Evolutionary conservation across 23 tunicate species (phyloP).

Genomic region (Diplosoma virens): DNA sequence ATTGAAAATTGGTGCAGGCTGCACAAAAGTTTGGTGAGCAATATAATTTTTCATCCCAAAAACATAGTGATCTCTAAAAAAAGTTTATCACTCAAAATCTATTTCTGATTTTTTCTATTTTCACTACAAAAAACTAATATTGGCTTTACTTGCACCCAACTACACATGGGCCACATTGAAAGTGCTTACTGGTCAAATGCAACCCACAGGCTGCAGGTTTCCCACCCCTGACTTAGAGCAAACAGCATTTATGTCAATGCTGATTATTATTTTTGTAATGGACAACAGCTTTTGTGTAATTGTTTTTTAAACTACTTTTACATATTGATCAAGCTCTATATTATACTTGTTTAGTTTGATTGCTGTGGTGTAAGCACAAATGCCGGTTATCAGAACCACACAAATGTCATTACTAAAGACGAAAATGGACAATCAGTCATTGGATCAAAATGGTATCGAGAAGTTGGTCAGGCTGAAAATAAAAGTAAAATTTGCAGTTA

Average conservation of each 20-base stretch:
- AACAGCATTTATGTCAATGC: not conserved
- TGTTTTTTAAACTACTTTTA: no score
- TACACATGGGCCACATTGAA: no score
- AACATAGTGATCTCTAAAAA: no score
- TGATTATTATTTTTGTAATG: not conserved
- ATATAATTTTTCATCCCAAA: no score
- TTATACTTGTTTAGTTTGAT: slow-evolving; percentile 31
- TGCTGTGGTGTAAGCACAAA: slow-evolving; percentile 40
- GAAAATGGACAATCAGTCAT: not conserved
- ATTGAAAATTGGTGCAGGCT: no score
- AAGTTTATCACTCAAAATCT: no score
- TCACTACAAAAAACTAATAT: no score
- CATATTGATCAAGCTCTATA: no score
- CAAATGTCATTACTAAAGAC: not conserved
- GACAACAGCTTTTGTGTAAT: not conserved
- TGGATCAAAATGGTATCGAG: slow-evolving; percentile 28
- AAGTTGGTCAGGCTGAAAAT: not conserved
- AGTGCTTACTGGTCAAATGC: not conserved
- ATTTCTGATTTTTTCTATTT: no score
- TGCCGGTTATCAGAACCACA: slow-evolving; percentile 28
- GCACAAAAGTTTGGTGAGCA: no score
- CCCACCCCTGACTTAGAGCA: no score
- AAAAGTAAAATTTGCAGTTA: slow-evolving; percentile 3
- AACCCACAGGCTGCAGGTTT: not conserved
- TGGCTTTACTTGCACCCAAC: no score